Base-by-base conservation (phyloP, 2,113 vertebrate genomes). In the Lampris incognitus region DNA sequence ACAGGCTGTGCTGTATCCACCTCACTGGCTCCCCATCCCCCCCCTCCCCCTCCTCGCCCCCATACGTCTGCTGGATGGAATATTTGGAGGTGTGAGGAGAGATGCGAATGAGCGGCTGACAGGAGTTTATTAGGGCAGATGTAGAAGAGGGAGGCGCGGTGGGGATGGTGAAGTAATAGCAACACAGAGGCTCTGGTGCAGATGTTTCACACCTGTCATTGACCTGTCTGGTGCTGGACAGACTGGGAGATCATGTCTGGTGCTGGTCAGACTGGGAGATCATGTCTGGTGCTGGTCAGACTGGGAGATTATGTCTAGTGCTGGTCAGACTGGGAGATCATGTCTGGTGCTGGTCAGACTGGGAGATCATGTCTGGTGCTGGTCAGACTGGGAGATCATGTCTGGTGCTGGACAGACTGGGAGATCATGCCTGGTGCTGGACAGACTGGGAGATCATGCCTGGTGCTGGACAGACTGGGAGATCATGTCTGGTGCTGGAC, bases 1-100 rank as follows among this genome's bases (percentile, higher is more conserved):
- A 40, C 76, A 79, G 84, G 76, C 82, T 79, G 72, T 44, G 5
- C 72, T 69, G 69, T 2, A 67, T 83, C 74, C 76, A 81, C 81
- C 83, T 75, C 81, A 71, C 76, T 59, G 42, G 72, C 1, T 78
- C 61, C 24, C 36, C 39, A 6, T 2, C 71, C 39, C 41, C 10
- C 39, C 65, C 24, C 41, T 74, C 66, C 66, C 51, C 7, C 39
- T 59, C 71, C 67, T 40, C 6, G 4, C 61, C 74, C 41, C 63
- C 8, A 8, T 67, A 46, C 50, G 48, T 51, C 37, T 2, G 1
- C 48, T 78, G 83, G 86, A 73, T 65, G 83, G 76, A 72, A 67
- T 1, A 52, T 52, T 61, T 74, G 11, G 63, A 56, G 56, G 69
- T 81, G 65, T 77, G 77, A 74, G 62, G 70, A 69, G 13, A 49